Conservation (phyloP, 2,888 invertebrate species). For the Caenorhabditis becei region DNA sequence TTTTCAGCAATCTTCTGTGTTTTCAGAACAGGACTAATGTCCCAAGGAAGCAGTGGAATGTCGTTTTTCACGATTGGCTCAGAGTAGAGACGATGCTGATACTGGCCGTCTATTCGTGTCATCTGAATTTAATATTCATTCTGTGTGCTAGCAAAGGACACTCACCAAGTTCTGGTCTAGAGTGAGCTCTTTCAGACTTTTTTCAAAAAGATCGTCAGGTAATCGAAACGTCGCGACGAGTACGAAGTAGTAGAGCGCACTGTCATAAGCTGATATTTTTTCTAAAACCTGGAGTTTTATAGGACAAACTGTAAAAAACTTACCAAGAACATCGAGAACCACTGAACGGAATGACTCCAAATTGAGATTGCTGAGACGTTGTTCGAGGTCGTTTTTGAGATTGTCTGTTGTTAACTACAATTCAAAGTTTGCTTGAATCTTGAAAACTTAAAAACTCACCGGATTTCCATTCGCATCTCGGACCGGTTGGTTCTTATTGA, state of each 20-base stretch:
- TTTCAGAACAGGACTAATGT: constrained; percentile 41
- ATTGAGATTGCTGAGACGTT: constrained; percentile 13
- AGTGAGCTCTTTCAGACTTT: constrained; percentile 37
- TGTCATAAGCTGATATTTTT: constrained; percentile 25
- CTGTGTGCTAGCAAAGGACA: not conserved
- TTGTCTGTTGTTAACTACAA: constrained; percentile 34
- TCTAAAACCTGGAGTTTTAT: constrained; percentile 10
- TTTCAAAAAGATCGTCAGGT: constrained; percentile 24
- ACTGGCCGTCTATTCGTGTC: constrained; percentile 17
- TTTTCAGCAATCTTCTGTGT: not conserved
- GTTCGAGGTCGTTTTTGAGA: constrained; percentile 19
- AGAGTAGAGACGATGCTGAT: constrained; percentile 36
- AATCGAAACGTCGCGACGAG: constrained; percentile 43
- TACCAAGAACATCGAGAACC: constrained; percentile 34
- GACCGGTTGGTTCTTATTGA: constrained; percentile 52
- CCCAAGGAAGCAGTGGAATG: constrained; percentile 50
- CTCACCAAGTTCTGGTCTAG: constrained; percentile 41
- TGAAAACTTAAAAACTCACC: constrained; percentile 13
- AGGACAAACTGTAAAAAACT: not conserved
- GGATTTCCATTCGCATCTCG: constrained; percentile 46
- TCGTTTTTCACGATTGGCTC: constrained; percentile 28
- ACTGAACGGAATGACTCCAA: constrained; percentile 27
- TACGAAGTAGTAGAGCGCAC: constrained; percentile 51
- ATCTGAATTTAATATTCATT: constrained; percentile 22
- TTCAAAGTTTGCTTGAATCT: too few relatives aligned